Conservation (phyloP, 1,140 invertebrate species). For the Phortica variegata region DNA sequence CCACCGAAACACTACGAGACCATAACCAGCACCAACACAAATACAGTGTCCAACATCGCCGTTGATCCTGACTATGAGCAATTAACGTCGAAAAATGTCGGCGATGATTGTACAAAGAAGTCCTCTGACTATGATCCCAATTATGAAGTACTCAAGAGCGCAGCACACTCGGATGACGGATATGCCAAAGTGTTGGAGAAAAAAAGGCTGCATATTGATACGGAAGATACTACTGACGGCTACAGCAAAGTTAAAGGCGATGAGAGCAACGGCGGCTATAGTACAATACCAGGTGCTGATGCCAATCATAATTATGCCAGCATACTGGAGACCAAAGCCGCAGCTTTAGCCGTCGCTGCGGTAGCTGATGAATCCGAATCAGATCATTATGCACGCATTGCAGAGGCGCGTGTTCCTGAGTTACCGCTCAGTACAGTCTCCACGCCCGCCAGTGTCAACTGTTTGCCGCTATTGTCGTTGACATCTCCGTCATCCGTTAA, state of each 20-base stretch:
- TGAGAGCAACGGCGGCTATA: conserved; percentile 37
- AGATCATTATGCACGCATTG: conserved; percentile 49
- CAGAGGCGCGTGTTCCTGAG: conserved; percentile 22
- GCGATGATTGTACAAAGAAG: conserved; percentile 37
- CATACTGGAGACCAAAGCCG: conserved; percentile 45
- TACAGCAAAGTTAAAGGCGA: conserved; percentile 27
- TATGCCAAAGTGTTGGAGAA: conserved; percentile 58
- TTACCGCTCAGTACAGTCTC: conserved; percentile 1
- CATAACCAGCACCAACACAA: conserved; percentile 33
- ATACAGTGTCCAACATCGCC: conserved; percentile 41
- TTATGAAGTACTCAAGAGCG: conserved; percentile 67
- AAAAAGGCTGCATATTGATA: conserved; percentile 19
- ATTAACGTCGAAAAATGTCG: conserved; percentile 26
- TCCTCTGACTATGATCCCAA: conserved; percentile 67
- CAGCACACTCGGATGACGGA: conserved; percentile 43
- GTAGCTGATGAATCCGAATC: conserved; percentile 18
- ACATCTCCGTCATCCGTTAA: conserved; percentile 36
- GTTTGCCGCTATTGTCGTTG: conserved; percentile 19
- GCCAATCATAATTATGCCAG: conserved; percentile 56
- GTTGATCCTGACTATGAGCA: conserved; percentile 68
- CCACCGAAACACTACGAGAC: conserved; percentile 49
- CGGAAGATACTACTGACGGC: conserved; percentile 26
- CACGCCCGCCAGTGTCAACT: conserved; percentile 13
- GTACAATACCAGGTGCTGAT: conserved; percentile 46
- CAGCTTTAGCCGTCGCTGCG: neutral